phyloP scores from a whole-genome alignment of 2,797 vertebrate species.

The Novumbra hubbsi region DNA sequence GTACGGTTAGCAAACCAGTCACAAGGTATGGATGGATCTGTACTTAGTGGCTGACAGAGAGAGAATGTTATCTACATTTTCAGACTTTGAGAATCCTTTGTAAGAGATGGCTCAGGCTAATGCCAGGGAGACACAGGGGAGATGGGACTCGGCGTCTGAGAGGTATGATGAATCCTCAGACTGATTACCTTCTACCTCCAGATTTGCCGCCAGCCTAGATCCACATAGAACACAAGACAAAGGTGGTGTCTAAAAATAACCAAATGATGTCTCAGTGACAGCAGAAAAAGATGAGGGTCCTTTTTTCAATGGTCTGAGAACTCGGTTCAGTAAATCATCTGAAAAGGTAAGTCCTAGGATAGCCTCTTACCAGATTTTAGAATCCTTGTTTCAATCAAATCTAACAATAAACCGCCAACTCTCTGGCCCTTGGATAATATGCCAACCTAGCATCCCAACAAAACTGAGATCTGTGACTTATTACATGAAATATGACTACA shows the following conservation, averaged over 20 bases:
- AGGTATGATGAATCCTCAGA: slow-evolving; percentile 60
- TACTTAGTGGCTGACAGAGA: background rate
- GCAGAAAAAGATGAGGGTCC: background rate
- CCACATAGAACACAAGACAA: background rate
- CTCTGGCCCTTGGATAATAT: slow-evolving; percentile 46
- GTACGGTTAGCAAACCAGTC: background rate
- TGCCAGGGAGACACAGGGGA: slow-evolving; percentile 63
- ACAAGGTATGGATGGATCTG: background rate
- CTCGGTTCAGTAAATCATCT: slow-evolving; percentile 2
- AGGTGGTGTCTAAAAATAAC: slow-evolving; percentile 39
- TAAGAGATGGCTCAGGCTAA: slow-evolving; percentile 59
- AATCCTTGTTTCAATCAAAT: slow-evolving; percentile 40
- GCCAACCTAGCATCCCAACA: slow-evolving; percentile 67
- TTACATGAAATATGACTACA: slow-evolving; percentile 4
- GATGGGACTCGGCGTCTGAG: slow-evolving; percentile 41
- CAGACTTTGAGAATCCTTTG: slow-evolving; percentile 23
- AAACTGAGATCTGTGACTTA: slow-evolving; percentile 64
- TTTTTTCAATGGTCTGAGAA: background rate
- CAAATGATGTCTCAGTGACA: slow-evolving; percentile 31
- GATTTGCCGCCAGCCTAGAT: slow-evolving; percentile 20
- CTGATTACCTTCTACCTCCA: slow-evolving; percentile 52
- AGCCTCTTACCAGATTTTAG: slow-evolving; percentile 23
- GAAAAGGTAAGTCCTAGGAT: background rate
- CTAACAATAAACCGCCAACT: slow-evolving; percentile 24
- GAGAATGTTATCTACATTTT: slow-evolving; percentile 9